Base-by-base conservation (phyloP, 2,888 invertebrate genomes). In the Patella caerulea region DNA sequence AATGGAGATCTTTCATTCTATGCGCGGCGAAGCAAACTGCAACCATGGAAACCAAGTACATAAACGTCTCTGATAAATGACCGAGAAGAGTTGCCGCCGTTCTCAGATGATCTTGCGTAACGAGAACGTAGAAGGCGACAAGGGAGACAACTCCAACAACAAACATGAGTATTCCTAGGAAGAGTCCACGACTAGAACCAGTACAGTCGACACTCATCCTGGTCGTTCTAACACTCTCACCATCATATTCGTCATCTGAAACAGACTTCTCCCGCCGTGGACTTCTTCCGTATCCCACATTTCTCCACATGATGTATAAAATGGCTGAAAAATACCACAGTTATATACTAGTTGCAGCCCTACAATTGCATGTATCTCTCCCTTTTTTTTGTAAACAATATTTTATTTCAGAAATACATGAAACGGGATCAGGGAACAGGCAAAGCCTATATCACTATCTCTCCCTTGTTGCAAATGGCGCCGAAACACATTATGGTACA, bases 101-200 rank as follows among this genome's bases (percentile, higher is more conserved):
- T 79, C 95, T 94, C 81, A 95, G 94, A 9, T 95, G 95, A 91
- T 96, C 96, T 12, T 79, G 76, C 15, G 83, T 75, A 86, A 97
- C 96, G 88, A 98, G 94, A 84, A 98, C 97, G 93, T 98, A 98
- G 95, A 98, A 98, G 84, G 98, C 94, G 88, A 98, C 97, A 91
- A 98, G 81, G 82, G 93, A 93, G 82, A 94, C 93, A 81, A 94
- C 92, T 1, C 93, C 92, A 19, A 93, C 92, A 9, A 93, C 94
- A 89, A 94, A 92, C 11, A 94, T 90, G 34, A 94, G 92, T n/a
- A 95, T 92, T 3, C 95, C 95, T 9, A 93, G 92, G 90, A 96
- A 95, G 45, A 96, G 92, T 2, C 96, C 96, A 92, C 97, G 97
- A 92, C 97, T 97, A 0, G 98, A 97, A 79, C 96, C 94, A 0